Evolutionary conservation across 2,797 vertebrate species (phyloP).

Genomic region (Coregonus ussuriensis): DNA sequence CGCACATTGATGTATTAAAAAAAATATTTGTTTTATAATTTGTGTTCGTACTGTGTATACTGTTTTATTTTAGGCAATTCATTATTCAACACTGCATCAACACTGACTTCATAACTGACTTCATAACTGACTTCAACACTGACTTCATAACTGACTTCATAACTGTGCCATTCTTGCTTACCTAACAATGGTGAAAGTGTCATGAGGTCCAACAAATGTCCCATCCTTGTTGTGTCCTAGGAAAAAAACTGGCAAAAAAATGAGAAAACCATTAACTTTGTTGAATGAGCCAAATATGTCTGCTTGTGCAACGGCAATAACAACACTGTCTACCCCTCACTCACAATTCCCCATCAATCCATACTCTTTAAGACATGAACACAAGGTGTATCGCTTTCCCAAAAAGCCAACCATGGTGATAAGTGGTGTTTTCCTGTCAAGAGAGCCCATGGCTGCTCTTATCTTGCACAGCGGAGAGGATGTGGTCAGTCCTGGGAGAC

Average conservation of each 20-base stretch:
- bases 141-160: neutral
- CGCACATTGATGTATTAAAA: too few species aligned
- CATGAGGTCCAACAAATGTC: neutral
- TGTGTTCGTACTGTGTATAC: neutral
- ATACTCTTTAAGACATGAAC: neutral
- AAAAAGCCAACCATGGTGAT: neutral
- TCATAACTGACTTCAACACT: too few species aligned
- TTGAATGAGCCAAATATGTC: neutral
- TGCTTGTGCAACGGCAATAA: neutral
- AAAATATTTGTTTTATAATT: too few species aligned
- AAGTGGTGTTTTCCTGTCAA: constrained; percentile 3
- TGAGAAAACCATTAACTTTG: neutral
- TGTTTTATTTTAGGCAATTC: neutral
- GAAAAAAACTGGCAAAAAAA: neutral
- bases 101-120: neutral
- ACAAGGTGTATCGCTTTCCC: neutral
- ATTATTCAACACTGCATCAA: neutral
- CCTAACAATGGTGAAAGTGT: neutral
- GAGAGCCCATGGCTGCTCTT: constrained; percentile 51
- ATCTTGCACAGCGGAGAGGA: constrained; percentile 73
- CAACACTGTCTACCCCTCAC: neutral
- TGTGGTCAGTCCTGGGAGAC: constrained; percentile 72
- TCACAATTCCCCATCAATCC: neutral
- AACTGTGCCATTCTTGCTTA: neutral
- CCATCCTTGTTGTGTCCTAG: neutral